These are phyloP conservation scores for Hemibates koningsi DNA, from an alignment of 2,113 vertebrate genomes.

Conservation along the genomic window DNA sequence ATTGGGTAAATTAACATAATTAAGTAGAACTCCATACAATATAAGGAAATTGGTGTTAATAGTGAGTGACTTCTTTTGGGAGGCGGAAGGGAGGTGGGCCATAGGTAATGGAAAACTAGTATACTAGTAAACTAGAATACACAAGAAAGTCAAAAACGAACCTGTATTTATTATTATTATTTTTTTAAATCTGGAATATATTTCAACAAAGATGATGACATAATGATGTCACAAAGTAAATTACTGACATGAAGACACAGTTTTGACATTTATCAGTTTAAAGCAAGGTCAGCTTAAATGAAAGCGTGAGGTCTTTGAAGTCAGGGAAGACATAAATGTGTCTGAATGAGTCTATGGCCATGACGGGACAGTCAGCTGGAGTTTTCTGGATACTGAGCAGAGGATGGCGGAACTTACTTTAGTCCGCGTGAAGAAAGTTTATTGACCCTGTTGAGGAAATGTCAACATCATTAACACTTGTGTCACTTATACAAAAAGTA, in stretches of 20 bases:
- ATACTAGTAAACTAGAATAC: neutral
- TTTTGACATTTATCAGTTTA: neutral
- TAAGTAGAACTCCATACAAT: neutral
- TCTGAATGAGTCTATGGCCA: conserved; percentile 95
- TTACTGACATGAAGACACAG: neutral
- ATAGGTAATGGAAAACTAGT: neutral
- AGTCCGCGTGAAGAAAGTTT: conserved; percentile 95
- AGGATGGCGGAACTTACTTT: conserved; percentile 95
- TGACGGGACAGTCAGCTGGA: conserved; percentile 92
- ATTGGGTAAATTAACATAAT: neutral
- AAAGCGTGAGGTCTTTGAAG: conserved; percentile 79
- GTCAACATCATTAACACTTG: neutral
- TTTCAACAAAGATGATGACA: neutral
- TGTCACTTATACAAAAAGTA: neutral
- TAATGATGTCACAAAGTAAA: neutral
- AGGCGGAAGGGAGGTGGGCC: neutral
- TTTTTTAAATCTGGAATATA: neutral
- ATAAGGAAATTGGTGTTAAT: neutral
- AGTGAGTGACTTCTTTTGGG: neutral
- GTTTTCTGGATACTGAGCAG: conserved; percentile 97
- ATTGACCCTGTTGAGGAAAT: conserved; percentile 81
- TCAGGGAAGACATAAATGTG: conserved; percentile 98
- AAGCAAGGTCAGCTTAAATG: neutral
- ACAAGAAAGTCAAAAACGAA: neutral
- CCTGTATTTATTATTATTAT: neutral